A percentile compares a stretch with the other conserved stretches of the same genome.
Conservation (phyloP, 37 sponge, comb jelly and placozoan genomes). For the Diacarnus erythraeanus region DNA sequence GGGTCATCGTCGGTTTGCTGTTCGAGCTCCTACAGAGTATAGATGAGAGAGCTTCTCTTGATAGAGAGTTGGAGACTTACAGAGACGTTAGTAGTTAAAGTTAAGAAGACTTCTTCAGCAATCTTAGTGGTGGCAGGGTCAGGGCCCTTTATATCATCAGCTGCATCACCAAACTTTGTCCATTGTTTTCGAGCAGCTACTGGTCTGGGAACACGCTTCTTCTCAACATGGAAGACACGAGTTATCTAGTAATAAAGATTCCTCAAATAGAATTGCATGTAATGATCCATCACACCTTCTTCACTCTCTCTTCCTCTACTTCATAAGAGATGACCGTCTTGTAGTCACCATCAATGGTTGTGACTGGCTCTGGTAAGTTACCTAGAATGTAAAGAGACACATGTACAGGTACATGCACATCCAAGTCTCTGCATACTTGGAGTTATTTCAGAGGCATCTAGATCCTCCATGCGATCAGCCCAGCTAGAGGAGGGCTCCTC, state of each 20-base stretch:
- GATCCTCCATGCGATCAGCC: slow-evolving; percentile 76
- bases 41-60: background rate
- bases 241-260: slow-evolving; percentile 34
- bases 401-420: background rate
- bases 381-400: slow-evolving; percentile 7
- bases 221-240: slow-evolving; percentile 62
- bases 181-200: slow-evolving; percentile 70
- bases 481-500: slow-evolving; percentile 43
- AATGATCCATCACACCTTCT: slow-evolving; percentile 44
- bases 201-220: slow-evolving; percentile 57
- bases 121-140: slow-evolving; percentile 78
- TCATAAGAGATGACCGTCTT: slow-evolving; percentile 69
- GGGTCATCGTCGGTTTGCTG: slow-evolving; percentile 79
- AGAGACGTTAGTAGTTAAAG: slow-evolving; percentile 83
- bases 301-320: slow-evolving; percentile 58
- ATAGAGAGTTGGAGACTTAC: slow-evolving; percentile 16
- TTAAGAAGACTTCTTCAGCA: slow-evolving; percentile 88
- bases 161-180: slow-evolving; percentile 92
- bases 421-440: slow-evolving; percentile 44
- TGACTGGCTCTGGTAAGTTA: slow-evolving; percentile 45
- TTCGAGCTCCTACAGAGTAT: slow-evolving; percentile 60
- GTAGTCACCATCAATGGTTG: slow-evolving; percentile 67
- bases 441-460: slow-evolving; percentile 56
- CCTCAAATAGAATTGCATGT: background rate
- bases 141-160: slow-evolving; percentile 54